Percentiles rank a stretch among this genome's conserved stretches.
phyloP scores from a whole-genome alignment of 2,113 vertebrate species.

The Syngnathus scovelli region DNA sequence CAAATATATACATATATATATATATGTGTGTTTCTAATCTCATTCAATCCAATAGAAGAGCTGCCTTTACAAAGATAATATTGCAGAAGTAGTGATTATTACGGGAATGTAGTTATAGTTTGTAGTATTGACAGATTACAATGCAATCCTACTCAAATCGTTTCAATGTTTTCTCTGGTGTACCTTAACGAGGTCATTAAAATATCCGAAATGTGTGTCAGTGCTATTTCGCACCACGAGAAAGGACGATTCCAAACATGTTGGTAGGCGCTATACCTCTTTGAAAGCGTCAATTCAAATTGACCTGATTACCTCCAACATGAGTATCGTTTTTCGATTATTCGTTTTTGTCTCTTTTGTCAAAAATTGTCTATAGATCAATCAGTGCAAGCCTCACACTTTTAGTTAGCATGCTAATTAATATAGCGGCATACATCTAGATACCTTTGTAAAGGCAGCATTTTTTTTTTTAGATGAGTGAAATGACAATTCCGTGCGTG shows the following conservation, averaged over 20 bases:
- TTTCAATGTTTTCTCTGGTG: not conserved
- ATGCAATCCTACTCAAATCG: not conserved
- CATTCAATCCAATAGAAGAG: not conserved
- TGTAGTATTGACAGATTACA: not conserved
- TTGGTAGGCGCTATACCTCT: not conserved
- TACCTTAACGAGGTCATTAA: not conserved
- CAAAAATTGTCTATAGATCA: too few species aligned
- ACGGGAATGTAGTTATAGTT: not conserved
- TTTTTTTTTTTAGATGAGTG: not conserved
- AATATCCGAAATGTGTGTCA: not conserved
- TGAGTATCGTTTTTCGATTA: not conserved
- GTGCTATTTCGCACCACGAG: not conserved
- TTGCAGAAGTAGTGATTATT: not conserved
- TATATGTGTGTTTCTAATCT: not conserved
- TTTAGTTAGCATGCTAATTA: not conserved
- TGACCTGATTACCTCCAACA: not conserved
- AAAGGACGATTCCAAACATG: not conserved
- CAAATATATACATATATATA: too few species aligned
- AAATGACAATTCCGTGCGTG: conserved; percentile 12
- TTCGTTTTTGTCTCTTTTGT: too few species aligned
- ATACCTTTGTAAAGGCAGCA: not conserved
- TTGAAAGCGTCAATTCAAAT: not conserved
- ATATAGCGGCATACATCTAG: not conserved
- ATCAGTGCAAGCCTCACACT: too few species aligned
- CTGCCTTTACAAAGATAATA: conserved; percentile 1